These are phyloP conservation scores for Ptiloglossa arizonensis DNA, from an alignment of 1,140 invertebrate genomes.

Conservation along the genomic window DNA sequence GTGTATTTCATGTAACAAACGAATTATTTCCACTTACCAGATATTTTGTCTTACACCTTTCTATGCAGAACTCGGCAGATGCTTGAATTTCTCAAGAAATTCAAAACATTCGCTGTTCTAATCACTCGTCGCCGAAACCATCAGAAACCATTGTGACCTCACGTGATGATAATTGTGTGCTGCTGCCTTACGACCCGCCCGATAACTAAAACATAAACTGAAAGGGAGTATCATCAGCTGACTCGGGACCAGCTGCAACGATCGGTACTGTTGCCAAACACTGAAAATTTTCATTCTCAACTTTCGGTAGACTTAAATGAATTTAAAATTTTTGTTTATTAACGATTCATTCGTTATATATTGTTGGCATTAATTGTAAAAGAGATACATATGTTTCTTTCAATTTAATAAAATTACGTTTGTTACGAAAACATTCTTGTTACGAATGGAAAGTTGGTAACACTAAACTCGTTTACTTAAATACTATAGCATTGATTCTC, in stretches of 20 bases:
- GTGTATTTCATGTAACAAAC: not conserved
- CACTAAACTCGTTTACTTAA: not conserved
- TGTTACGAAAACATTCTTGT: not conserved
- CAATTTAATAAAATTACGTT: not conserved
- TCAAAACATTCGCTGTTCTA: constrained; percentile 57
- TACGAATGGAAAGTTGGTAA: not conserved
- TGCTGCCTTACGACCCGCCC: constrained; percentile 71
- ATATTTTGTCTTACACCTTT: not conserved
- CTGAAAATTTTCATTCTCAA: not conserved
- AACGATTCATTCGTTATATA: too few species aligned
- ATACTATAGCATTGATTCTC: not conserved
- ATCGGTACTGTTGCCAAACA: constrained; percentile 9
- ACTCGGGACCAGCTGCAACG: constrained; percentile 31
- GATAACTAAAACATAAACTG: constrained; percentile 65
- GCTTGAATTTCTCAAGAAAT: constrained; percentile 52
- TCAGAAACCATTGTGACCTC: constrained; percentile 69
- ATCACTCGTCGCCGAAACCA: constrained; percentile 54
- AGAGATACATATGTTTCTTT: not conserved
- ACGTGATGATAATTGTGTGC: constrained; percentile 69
- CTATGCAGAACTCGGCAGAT: constrained; percentile 18
- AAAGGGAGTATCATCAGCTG: constrained; percentile 66
- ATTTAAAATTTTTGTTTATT: not conserved
- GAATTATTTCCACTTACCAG: constrained; percentile 18
- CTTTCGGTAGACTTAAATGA: not conserved
- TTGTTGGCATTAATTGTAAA: not conserved